Evolutionary conservation across 2,888 invertebrate genomes (phyloP).

Genomic region (Drosophila greeni): DNA sequence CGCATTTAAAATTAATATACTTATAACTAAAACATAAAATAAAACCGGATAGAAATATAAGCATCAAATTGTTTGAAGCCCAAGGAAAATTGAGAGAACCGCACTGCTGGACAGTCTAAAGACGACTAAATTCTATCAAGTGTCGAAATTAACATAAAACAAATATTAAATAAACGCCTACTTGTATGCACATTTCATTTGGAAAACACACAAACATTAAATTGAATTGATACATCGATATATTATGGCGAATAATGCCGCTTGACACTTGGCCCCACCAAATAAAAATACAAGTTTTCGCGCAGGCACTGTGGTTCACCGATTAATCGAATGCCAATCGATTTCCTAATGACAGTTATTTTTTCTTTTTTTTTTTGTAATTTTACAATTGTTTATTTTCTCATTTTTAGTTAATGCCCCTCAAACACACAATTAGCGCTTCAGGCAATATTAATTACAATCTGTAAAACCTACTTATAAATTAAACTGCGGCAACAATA

Average conservation of each 20-base stretch:
- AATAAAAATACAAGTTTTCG: not conserved
- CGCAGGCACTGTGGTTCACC: not conserved
- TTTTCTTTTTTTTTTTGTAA: constrained; percentile 10
- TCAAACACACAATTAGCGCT: constrained; percentile 47
- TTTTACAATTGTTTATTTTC: constrained; percentile 57
- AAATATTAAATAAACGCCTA: too few relatives aligned
- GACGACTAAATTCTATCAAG: too few relatives aligned
- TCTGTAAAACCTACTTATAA: constrained; percentile 70
- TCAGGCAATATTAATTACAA: constrained; percentile 60
- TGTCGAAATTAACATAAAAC: too few relatives aligned
- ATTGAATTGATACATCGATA: too few relatives aligned
- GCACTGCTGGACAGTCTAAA: too few relatives aligned
- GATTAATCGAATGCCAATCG: not conserved
- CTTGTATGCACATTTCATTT: too few relatives aligned
- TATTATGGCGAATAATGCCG: not conserved
- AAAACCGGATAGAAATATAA: too few relatives aligned
- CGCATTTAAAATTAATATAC: too few relatives aligned
- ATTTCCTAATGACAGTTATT: constrained; percentile 2
- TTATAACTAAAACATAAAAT: too few relatives aligned
- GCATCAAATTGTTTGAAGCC: too few relatives aligned
- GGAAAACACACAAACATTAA: too few relatives aligned
- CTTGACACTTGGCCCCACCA: not conserved
- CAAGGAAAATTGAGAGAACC: too few relatives aligned
- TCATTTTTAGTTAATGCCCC: constrained; percentile 55
- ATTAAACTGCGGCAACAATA: constrained; percentile 61